Percentiles rank a stretch among this genome's conserved stretches.
Evolutionary conservation across 1,140 invertebrate genomes (phyloP).

Genomic region (Trichogramma pretiosum): DNA sequence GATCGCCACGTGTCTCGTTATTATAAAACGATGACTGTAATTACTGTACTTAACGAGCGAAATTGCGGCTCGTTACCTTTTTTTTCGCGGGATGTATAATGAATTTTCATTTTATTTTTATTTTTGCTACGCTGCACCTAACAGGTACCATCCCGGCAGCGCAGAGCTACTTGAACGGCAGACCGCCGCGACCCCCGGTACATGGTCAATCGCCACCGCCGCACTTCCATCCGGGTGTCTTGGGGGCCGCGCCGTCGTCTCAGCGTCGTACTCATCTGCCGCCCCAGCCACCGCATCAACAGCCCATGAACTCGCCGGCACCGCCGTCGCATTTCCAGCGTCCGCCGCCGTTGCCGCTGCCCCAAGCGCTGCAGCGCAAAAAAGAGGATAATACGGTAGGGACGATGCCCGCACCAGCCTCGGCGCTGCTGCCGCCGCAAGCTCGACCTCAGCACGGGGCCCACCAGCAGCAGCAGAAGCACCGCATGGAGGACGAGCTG

Average conservation of each 20-base stretch:
- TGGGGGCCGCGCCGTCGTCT: too few species aligned
- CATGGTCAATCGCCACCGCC: conserved; percentile 19
- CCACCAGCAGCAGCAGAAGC: conserved; percentile 19
- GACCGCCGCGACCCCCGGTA: conserved; percentile 21
- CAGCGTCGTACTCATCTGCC: conserved; percentile 8
- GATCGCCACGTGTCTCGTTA: too few species aligned
- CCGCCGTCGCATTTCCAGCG: conserved; percentile 33
- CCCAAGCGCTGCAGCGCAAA: conserved; percentile 11
- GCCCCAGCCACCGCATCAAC: conserved; percentile 23
- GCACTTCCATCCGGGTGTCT: conserved; percentile 4
- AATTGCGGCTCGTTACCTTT: too few species aligned
- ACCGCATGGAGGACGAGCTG: conserved; percentile 29
- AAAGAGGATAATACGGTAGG: conserved; percentile 25
- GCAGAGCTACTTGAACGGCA: conserved; percentile 29
- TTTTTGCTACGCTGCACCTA: too few species aligned
- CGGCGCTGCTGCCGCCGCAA: background rate
- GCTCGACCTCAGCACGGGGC: background rate
- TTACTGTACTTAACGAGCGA: too few species aligned
- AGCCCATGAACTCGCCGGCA: conserved; percentile 14
- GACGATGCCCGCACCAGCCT: background rate
- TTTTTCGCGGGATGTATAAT: too few species aligned
- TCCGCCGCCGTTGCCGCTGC: conserved; percentile 44
- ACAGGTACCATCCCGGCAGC: conserved; percentile 33
- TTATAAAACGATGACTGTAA: too few species aligned
- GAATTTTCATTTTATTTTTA: too few species aligned